Base-by-base conservation (phyloP, 2,113 vertebrate genomes). In the Bos taurus region DNA sequence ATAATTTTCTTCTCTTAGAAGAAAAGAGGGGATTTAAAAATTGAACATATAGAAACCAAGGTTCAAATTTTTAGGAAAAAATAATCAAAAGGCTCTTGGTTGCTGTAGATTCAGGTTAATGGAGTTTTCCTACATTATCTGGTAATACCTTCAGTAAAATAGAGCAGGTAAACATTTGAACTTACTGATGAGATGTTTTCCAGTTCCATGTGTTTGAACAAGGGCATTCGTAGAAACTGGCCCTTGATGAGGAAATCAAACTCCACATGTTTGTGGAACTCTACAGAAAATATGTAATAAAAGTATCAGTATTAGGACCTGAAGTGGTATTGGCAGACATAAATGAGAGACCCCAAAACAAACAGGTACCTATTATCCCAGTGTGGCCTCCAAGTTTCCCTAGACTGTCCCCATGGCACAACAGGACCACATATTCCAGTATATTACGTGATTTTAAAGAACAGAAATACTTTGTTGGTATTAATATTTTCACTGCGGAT, bases 171-270 rank as follows among this genome's bases (percentile, higher is more conserved):
- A 95, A 33, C 62, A 90, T 82, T 50, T 88, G 87, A 88, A 98
- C 99, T 90, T 99, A 99, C 99, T 8, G 99, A 99, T 25, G 99
- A 99, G 97, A 99, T 99, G 90, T 99, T 99, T 95, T 99, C 99
- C 14, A 98, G 96, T 82, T 99, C 99, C 99, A 99, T 99, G 98
- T 99, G 99, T 6, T 97, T 98, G 96, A 99, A 98, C 98, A 99
- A 98, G 0, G 99, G 94, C 95, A 99, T 93, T 80, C 99, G 99
- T 94, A 99, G 98, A 98, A 99, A 99, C 98, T 99, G 99, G 64
- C 99, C 99, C 97, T 98, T 99, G 98, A 99, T 99, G 98, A 99
- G 99, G 98, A 99, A 99, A 98, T 99, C 99, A 94, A 99, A 99
- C 80, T 99, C 99, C 98, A 99, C 99, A 98, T 99, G 99, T 96